phyloP scores from a whole-genome alignment of 1,140 invertebrate genomes.

The Psix sp. region DNA sequence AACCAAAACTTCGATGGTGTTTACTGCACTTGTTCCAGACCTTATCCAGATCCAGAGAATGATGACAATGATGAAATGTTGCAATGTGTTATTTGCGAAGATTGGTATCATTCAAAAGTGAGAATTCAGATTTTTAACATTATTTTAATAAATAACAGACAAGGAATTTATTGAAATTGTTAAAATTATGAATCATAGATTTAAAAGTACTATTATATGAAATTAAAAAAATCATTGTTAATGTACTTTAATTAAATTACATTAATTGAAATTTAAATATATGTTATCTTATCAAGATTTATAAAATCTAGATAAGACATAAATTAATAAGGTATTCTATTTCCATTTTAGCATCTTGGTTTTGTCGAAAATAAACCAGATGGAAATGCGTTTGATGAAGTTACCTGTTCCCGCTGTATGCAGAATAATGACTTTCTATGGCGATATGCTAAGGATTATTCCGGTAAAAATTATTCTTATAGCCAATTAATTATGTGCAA shows the following conservation, averaged over 20 bases:
- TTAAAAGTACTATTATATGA: too few relatives aligned
- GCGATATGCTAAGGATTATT: constrained; percentile 80
- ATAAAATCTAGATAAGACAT: too few relatives aligned
- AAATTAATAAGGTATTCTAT: constrained; percentile 4
- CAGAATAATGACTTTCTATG: constrained; percentile 85
- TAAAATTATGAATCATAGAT: too few relatives aligned
- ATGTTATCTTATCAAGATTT: too few relatives aligned
- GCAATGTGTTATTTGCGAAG: constrained; percentile 97
- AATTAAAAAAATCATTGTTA: too few relatives aligned
- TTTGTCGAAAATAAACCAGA: constrained; percentile 78
- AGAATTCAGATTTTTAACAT: too few relatives aligned
- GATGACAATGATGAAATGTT: constrained; percentile 93
- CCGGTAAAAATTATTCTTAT: constrained; percentile 64
- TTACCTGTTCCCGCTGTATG: constrained; percentile 88
- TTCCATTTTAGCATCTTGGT: constrained; percentile 82
- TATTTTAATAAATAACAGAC: too few relatives aligned
- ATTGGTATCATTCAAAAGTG: constrained; percentile 94
- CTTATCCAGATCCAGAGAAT: constrained; percentile 95
- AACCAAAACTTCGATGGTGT: constrained; percentile 96
- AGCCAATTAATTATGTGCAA: too few relatives aligned
- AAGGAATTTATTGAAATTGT: too few relatives aligned
- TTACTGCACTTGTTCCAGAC: constrained; percentile 95
- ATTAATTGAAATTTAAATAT: too few relatives aligned
- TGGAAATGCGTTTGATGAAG: constrained; percentile 84
- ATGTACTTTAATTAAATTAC: too few relatives aligned